phyloP scores from a whole-genome alignment of 2,888 invertebrate species.

The Hemaris fuciformis region DNA sequence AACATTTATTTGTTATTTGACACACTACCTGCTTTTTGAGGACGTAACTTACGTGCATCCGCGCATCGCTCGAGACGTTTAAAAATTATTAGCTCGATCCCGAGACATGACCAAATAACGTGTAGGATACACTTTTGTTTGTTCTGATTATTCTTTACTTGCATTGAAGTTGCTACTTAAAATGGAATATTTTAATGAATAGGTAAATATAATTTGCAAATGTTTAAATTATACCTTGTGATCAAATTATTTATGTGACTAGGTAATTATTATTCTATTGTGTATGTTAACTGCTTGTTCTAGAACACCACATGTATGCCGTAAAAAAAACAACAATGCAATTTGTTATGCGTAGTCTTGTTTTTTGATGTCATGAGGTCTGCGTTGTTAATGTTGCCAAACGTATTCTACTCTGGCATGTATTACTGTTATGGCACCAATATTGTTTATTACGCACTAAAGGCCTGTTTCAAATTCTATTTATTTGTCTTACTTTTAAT shows the following conservation, averaged over 20 bases:
- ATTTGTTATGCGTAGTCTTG: background rate
- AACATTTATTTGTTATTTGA: constrained; percentile 37
- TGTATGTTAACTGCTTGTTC: background rate
- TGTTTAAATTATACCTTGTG: background rate
- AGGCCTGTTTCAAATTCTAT: constrained; percentile 42
- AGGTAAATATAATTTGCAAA: background rate
- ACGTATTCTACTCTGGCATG: background rate
- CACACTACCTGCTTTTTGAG: constrained; percentile 9
- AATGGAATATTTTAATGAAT: background rate
- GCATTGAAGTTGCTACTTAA: background rate
- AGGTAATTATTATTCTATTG: background rate
- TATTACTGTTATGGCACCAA: constrained; percentile 26
- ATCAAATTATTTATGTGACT: constrained; percentile 3
- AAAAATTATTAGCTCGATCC: background rate
- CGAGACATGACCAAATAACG: background rate
- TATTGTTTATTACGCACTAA: constrained; percentile 31
- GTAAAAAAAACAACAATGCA: background rate
- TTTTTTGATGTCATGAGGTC: background rate
- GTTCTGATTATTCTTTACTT: background rate
- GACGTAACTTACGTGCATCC: background rate
- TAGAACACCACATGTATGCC: background rate
- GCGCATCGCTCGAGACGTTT: background rate
- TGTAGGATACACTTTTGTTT: background rate
- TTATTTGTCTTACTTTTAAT: constrained; percentile 13
- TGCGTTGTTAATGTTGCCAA: constrained; percentile 8